phyloP scores from a whole-genome alignment of 1,140 invertebrate species.

The Melanaphis sacchari region DNA sequence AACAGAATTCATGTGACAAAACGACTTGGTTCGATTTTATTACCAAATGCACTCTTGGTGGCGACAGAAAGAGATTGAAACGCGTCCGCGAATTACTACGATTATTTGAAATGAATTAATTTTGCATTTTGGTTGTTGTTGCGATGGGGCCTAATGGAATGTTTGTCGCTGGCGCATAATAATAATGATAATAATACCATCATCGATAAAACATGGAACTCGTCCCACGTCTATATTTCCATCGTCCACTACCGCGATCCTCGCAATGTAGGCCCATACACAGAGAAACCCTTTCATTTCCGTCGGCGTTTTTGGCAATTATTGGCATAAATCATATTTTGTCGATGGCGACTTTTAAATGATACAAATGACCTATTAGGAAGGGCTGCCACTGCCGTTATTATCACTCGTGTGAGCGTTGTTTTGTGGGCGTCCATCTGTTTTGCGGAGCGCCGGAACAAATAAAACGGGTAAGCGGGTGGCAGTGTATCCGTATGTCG shows the following conservation, averaged over 20 bases:
- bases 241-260: neutral
- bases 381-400: neutral
- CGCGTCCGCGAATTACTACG: neutral
- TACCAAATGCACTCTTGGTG: neutral
- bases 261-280: neutral
- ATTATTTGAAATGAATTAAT: neutral
- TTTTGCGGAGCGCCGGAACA: conserved; percentile 10
- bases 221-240: neutral
- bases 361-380: conserved; percentile 49
- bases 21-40: neutral
- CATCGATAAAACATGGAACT: neutral
- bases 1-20: neutral
- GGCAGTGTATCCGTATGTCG: neutral
- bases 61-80: neutral
- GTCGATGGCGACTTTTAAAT: conserved; percentile 32
- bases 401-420: conserved; percentile 1
- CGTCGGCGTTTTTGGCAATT: conserved; percentile 22
- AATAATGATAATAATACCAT: too few relatives aligned
- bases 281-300: neutral
- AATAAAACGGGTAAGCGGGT: neutral
- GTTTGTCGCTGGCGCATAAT: neutral
- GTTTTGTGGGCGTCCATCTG: conserved; percentile 21
- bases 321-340: conserved; percentile 39
- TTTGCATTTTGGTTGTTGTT: neutral
- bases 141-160: conserved; percentile 24